Conservation (phyloP, 92 coral and sea anemone genomes). For the Parazoanthus atlanticus region DNA sequence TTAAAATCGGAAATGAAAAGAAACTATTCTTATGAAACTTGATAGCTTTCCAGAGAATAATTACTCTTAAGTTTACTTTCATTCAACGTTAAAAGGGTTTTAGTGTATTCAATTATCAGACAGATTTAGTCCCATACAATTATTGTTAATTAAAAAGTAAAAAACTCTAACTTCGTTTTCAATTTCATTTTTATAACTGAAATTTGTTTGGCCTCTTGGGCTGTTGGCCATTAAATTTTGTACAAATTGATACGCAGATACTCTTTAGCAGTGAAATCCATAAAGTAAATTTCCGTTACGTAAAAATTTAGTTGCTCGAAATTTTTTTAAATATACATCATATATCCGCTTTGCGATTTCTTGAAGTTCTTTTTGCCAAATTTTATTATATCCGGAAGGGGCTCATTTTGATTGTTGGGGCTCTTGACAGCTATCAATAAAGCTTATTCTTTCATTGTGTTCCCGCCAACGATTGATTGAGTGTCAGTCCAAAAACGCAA, state of each 20-base stretch:
- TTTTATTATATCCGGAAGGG: slow-evolving; percentile 24
- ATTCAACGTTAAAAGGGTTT: background rate
- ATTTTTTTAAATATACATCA: background rate
- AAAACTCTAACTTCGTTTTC: background rate
- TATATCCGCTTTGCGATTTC: background rate
- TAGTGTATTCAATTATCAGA: background rate
- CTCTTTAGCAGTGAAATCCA: background rate
- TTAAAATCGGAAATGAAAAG: background rate
- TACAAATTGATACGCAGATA: background rate
- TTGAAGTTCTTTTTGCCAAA: background rate
- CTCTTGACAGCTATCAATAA: slow-evolving; percentile 45
- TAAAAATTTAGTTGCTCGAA: background rate
- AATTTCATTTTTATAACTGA: background rate
- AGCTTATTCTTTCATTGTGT: background rate
- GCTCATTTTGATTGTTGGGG: slow-evolving; percentile 16
- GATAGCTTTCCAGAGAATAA: background rate
- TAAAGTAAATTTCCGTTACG: too few species aligned
- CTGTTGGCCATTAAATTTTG: background rate
- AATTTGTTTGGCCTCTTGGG: background rate
- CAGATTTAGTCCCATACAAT: background rate
- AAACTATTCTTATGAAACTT: background rate
- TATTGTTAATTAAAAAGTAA: background rate
- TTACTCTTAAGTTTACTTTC: slow-evolving; percentile 14
- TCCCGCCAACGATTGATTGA: slow-evolving; percentile 16
- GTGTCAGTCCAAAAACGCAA: background rate